Conservation (phyloP, 1,140 invertebrate genomes). For the Drosophila nikananu region DNA sequence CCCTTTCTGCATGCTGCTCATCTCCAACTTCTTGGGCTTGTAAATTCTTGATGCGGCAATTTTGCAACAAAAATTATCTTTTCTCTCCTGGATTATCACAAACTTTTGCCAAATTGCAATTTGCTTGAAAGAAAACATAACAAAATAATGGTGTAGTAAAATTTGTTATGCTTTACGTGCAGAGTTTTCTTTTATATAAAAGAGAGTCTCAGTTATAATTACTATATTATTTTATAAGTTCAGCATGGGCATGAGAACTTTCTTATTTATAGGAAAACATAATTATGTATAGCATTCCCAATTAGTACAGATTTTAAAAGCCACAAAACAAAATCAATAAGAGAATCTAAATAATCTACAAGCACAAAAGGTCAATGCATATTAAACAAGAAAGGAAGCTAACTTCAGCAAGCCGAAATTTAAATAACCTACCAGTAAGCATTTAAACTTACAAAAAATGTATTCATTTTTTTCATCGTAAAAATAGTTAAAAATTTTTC, state of each 20-base stretch:
- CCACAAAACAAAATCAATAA: too few relatives aligned
- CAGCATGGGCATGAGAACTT: background rate
- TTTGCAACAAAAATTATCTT: conserved; percentile 59
- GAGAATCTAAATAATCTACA: too few relatives aligned
- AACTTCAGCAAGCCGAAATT: too few relatives aligned
- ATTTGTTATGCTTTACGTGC: conserved; percentile 22
- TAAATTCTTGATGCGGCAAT: conserved; percentile 68
- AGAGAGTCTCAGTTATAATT: conserved; percentile 19
- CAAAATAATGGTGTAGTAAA: conserved; percentile 27
- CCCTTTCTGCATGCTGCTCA: conserved; percentile 39
- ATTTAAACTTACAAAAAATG: too few relatives aligned
- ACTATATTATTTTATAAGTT: conserved; percentile 14
- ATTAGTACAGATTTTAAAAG: background rate
- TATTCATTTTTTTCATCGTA: too few relatives aligned
- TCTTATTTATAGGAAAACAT: background rate
- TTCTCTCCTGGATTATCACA: conserved; percentile 30
- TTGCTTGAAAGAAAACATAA: conserved; percentile 45
- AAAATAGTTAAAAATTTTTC: too few relatives aligned
- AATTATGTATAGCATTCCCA: background rate
- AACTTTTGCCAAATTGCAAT: conserved; percentile 52
- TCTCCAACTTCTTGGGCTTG: conserved; percentile 41
- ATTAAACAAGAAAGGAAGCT: background rate
- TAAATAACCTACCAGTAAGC: too few relatives aligned
- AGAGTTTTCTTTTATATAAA: conserved; percentile 11
- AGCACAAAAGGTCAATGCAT: too few relatives aligned